A percentile compares a stretch with the other conserved stretches of the same genome.
Evolutionary conservation across 2,113 vertebrate genomes (phyloP).

Genomic region (Odocoileus hemionus): DNA sequence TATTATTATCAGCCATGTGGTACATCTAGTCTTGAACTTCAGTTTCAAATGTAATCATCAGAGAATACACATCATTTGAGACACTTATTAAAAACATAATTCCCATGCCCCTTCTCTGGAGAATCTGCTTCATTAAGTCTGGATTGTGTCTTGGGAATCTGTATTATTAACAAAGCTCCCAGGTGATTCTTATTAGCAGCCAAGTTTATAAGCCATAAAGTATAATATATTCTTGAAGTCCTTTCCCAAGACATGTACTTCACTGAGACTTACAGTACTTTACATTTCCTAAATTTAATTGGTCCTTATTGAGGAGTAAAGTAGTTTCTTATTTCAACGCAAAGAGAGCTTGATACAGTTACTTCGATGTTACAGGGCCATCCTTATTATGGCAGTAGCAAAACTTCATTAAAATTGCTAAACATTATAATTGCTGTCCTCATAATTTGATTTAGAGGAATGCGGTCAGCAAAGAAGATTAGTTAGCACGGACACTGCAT

Average conservation of each 20-base stretch:
- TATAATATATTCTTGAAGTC: not conserved
- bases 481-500: not conserved
- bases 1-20: not conserved
- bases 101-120: not conserved
- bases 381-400: not conserved
- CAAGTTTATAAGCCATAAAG: not conserved
- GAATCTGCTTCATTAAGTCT: slow-evolving; percentile 38
- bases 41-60: slow-evolving; percentile 26
- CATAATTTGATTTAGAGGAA: not conserved
- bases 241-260: not conserved
- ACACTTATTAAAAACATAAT: slow-evolving; percentile 29
- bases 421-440: not conserved
- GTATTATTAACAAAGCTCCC: slow-evolving; percentile 23
- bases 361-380: not conserved
- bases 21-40: not conserved
- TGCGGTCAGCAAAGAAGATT: not conserved
- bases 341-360: not conserved
- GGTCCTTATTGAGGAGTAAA: not conserved
- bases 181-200: not conserved
- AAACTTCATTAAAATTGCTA: not conserved
- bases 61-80: slow-evolving; percentile 16
- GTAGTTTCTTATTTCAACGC: not conserved
- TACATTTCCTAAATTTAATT: slow-evolving; percentile 15
- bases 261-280: not conserved
- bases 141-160: not conserved